phyloP scores from a whole-genome alignment of 1,140 invertebrate genomes.

The Papilio polyxenes region DNA sequence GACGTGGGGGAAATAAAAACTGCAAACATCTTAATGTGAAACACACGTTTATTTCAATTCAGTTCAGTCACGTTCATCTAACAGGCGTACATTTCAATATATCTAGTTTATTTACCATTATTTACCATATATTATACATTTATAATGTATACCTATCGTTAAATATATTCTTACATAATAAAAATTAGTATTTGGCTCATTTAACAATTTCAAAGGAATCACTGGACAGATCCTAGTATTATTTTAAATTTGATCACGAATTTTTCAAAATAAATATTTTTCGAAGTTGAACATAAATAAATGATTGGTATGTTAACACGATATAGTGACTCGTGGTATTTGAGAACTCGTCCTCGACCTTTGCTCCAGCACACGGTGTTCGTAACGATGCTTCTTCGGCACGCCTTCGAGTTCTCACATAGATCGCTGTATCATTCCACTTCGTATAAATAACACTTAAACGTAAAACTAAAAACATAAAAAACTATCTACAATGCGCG shows the following conservation, averaged over 20 bases:
- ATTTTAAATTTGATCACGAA: conserved; percentile 24
- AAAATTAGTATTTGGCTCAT: conserved; percentile 38
- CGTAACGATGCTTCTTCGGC: conserved; percentile 63
- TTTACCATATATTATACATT: conserved; percentile 39
- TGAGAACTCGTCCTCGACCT: conserved; percentile 71
- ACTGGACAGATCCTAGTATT: conserved; percentile 31
- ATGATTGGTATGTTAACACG: conserved; percentile 67
- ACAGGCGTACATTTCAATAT: conserved; percentile 57
- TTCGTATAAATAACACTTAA: conserved; percentile 47
- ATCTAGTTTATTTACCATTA: conserved; percentile 56
- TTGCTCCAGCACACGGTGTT: conserved; percentile 48
- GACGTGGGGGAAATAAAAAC: conserved; percentile 55
- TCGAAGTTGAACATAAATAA: conserved; percentile 42
- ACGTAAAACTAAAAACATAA: conserved; percentile 55
- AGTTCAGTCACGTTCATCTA: conserved; percentile 57
- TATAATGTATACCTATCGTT: conserved; percentile 35
- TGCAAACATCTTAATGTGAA: conserved; percentile 64
- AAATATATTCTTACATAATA: conserved; percentile 40
- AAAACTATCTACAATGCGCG: conserved; percentile 73
- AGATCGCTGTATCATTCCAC: conserved; percentile 52
- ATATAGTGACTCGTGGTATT: conserved; percentile 62
- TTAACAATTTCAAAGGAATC: conserved; percentile 39
- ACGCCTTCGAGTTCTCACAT: conserved; percentile 52
- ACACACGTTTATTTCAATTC: conserved; percentile 73
- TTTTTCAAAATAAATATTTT: conserved; percentile 39